Percentiles rank a stretch among this genome's conserved stretches.
phyloP scores from a whole-genome alignment of 2,113 vertebrate genomes.

The Leucoraja erinaceus region DNA sequence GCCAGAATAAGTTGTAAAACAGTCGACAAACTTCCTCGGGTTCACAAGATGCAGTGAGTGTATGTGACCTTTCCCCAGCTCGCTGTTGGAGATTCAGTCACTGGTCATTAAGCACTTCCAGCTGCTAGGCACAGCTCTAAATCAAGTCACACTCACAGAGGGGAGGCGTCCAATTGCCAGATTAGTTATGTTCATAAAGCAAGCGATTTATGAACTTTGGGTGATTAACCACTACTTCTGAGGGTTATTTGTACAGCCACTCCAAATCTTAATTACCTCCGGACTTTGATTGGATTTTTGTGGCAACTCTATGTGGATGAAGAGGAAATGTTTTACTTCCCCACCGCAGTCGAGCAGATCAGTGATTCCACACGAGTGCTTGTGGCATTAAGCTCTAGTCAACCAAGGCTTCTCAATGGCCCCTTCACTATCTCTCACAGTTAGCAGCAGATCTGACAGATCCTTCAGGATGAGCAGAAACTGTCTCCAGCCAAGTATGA shows the following conservation, averaged over 20 bases:
- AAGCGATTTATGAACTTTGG: neutral
- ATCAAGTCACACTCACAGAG: conserved; percentile 2
- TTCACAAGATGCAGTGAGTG: neutral
- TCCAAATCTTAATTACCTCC: neutral
- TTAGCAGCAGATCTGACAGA: too few species aligned
- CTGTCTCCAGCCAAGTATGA: too few species aligned
- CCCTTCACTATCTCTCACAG: too few species aligned
- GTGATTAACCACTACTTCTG: neutral
- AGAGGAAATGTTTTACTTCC: neutral
- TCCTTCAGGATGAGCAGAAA: too few species aligned
- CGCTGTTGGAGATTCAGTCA: neutral
- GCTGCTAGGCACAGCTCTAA: neutral
- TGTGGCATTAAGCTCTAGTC: too few species aligned
- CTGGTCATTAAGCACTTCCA: neutral
- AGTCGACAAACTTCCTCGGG: neutral
- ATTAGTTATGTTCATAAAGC: neutral
- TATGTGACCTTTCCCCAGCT: neutral
- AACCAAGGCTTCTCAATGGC: too few species aligned
- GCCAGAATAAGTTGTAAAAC: neutral
- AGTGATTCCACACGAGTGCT: too few species aligned
- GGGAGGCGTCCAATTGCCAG: neutral
- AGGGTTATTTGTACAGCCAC: neutral
- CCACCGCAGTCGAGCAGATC: neutral
- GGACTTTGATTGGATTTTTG: neutral
- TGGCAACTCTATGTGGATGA: neutral